phyloP scores from a whole-genome alignment of 64 coral and sea anemone species.

The Actinia tenebrosa region DNA sequence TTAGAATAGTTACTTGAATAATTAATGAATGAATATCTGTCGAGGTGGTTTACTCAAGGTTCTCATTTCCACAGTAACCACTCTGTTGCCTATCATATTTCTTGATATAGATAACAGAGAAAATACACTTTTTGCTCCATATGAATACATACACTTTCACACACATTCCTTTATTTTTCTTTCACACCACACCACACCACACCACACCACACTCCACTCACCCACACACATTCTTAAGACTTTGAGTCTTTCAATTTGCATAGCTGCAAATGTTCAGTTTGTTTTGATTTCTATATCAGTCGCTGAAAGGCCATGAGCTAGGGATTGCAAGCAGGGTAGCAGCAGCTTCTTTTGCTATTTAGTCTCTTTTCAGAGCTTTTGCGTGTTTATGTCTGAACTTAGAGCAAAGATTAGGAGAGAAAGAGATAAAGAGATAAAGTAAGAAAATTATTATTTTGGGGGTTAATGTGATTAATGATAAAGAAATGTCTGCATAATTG shows the following conservation, averaged over 20 bases:
- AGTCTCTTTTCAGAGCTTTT: not conserved
- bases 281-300: not conserved
- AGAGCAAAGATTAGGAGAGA: not conserved
- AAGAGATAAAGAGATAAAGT: not conserved
- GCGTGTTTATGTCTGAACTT: not conserved
- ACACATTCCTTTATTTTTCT: not conserved
- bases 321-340: not conserved
- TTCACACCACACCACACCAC: not conserved
- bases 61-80: not conserved
- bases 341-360: not conserved
- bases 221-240: not conserved
- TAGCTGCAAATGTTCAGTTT: not conserved
- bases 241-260: not conserved
- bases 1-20: not conserved
- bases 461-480: not conserved
- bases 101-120: not conserved
- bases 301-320: not conserved
- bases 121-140: not conserved
- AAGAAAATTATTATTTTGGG: not conserved
- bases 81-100: not conserved
- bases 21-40: not conserved
- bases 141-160: not conserved
- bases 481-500: constrained; percentile 7
- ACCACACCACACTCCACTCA: not conserved
- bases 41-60: not conserved